A percentile compares a stretch with the other conserved stretches of the same genome.
phyloP scores from a whole-genome alignment of 64 coral and sea anemone species.

The Stylophora pistillata region DNA sequence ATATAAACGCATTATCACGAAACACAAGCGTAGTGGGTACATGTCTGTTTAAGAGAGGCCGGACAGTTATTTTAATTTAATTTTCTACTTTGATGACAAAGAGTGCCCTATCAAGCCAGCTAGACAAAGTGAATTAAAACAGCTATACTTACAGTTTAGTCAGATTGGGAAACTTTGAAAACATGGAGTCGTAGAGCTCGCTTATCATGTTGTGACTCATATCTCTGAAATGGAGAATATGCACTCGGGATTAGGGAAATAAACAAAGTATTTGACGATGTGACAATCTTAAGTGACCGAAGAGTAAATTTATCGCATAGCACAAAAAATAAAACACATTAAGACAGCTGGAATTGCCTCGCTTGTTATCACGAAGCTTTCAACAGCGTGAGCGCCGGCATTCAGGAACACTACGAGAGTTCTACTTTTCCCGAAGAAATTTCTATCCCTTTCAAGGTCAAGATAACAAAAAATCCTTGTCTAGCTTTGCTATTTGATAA shows the following conservation, averaged over 20 bases:
- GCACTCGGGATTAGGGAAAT: constrained; percentile 34
- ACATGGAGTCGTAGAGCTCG: background rate
- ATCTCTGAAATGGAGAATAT: constrained; percentile 48
- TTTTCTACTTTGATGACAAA: background rate
- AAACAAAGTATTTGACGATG: constrained; percentile 21
- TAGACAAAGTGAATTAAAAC: background rate
- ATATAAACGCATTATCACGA: constrained; percentile 33
- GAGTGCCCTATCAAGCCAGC: background rate
- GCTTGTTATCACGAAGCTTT: background rate
- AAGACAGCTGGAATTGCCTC: background rate
- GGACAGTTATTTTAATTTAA: background rate
- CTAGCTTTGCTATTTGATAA: constrained; percentile 7
- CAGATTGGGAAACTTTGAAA: background rate
- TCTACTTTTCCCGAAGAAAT: background rate
- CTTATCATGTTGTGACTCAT: constrained; percentile 39
- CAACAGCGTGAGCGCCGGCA: background rate
- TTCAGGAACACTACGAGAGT: background rate
- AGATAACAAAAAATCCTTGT: background rate
- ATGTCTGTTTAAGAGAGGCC: background rate
- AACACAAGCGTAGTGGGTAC: background rate
- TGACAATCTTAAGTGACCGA: constrained; percentile 41
- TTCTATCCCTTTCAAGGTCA: background rate
- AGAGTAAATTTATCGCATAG: constrained; percentile 45
- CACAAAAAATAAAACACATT: background rate
- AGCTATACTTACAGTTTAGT: constrained; percentile 16